Evolutionary conservation across 2,888 invertebrate genomes (phyloP).

Genomic region (Leptinotarsa peninsularis): DNA sequence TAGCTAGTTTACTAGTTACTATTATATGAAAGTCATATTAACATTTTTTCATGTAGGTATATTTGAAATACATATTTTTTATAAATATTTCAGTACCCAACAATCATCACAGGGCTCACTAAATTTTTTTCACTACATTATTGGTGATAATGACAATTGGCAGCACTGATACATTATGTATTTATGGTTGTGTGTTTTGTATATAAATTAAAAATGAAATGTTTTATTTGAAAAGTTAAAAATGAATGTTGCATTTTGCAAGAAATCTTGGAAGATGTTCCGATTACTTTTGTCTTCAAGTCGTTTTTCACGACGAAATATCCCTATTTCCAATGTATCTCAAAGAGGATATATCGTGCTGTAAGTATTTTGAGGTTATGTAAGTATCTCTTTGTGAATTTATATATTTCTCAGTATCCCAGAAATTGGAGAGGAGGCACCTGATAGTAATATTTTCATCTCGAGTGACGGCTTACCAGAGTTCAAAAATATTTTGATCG

Average conservation of each 20-base stretch:
- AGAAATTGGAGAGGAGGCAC: conserved; percentile 85
- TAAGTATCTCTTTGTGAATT: background rate
- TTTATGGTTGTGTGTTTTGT: no score
- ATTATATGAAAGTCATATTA: no score
- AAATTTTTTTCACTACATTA: no score
- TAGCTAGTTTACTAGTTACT: no score
- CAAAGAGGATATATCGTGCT: conserved; percentile 77
- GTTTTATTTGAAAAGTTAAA: background rate
- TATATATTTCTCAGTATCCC: conserved; percentile 72
- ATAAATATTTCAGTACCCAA: no score
- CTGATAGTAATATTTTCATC: conserved; percentile 80
- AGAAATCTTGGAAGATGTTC: background rate
- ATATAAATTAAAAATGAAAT: background rate
- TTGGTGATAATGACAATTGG: no score
- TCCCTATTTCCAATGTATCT: conserved; percentile 29
- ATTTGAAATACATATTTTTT: no score
- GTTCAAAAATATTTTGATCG: conserved; percentile 83
- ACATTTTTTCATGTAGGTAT: no score
- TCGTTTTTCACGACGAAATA: conserved; percentile 48
- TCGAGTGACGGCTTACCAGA: conserved; percentile 82
- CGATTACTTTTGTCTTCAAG: background rate
- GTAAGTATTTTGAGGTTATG: conserved; percentile 68
- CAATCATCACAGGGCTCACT: no score
- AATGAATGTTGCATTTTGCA: background rate
- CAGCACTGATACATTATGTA: no score